phyloP scores from a whole-genome alignment of 1,140 invertebrate genomes.

The Formica selysi region DNA sequence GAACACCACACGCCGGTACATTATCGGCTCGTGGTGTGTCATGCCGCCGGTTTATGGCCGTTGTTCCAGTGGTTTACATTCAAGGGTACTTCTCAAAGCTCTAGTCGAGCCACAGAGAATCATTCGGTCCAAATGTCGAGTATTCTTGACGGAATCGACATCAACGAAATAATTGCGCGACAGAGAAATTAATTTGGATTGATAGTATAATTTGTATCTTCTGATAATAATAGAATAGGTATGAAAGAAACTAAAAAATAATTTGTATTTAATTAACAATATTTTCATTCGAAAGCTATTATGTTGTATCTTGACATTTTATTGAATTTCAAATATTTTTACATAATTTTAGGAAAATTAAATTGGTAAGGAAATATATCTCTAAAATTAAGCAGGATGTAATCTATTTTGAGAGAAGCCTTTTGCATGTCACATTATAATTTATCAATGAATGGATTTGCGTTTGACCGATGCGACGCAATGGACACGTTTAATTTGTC shows the following conservation, averaged over 20 bases:
- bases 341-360: background rate
- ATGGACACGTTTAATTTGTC: conserved; percentile 25
- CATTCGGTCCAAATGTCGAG: conserved; percentile 11
- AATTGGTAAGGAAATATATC: background rate
- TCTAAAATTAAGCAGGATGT: background rate
- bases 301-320: background rate
- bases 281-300: no score
- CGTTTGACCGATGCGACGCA: background rate
- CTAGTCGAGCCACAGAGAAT: conserved; percentile 25
- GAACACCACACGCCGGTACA: conserved; percentile 34
- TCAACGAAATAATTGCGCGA: conserved; percentile 28
- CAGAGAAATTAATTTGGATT: background rate
- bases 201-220: background rate
- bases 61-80: conserved; percentile 52
- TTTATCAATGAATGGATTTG: conserved; percentile 1
- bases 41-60: conserved; percentile 42
- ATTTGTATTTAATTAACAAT: background rate
- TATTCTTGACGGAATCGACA: background rate
- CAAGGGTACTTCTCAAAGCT: conserved; percentile 49
- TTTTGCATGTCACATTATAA: conserved; percentile 20
- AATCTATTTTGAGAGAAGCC: background rate
- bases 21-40: conserved; percentile 46
- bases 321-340: background rate
- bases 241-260: background rate
- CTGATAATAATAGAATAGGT: background rate